Percentiles rank a stretch among this genome's conserved stretches.
Evolutionary conservation across 2,113 vertebrate genomes (phyloP).

Genomic region (Salvelinus alpinus): DNA sequence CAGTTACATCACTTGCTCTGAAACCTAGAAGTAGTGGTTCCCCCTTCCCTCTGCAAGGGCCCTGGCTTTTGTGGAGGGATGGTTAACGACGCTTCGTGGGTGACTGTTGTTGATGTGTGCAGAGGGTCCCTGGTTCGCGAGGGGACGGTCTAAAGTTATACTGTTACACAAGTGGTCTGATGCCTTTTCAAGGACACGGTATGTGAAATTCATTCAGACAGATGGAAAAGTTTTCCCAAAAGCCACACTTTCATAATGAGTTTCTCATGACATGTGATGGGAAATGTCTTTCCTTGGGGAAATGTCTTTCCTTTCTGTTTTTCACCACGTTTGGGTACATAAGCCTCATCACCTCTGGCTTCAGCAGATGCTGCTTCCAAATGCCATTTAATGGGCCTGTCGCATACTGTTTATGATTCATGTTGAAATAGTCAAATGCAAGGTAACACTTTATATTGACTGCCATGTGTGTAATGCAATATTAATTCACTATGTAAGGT

Average conservation of each 20-base stretch:
- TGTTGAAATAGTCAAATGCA: neutral
- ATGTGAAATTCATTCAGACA: conserved; percentile 52
- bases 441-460: neutral
- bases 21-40: no score
- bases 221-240: conserved; percentile 28
- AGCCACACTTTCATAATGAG: conserved; percentile 57
- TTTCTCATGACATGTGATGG: conserved; percentile 53
- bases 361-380: conserved; percentile 54
- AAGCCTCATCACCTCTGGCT: conserved; percentile 51
- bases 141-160: no score
- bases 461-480: no score
- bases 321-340: conserved; percentile 50
- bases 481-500: no score
- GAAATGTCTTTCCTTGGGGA: conserved; percentile 34
- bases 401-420: neutral
- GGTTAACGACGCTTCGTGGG: no score
- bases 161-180: neutral
- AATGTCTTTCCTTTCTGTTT: conserved; percentile 28
- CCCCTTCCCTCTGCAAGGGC: no score
- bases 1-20: no score
- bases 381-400: conserved; percentile 14
- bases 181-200: conserved; percentile 46
- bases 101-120: no score
- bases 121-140: no score
- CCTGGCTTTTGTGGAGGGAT: no score